These are phyloP conservation scores for Zygaena filipendulae DNA, from an alignment of 2,888 invertebrate species.

Conservation along the genomic window DNA sequence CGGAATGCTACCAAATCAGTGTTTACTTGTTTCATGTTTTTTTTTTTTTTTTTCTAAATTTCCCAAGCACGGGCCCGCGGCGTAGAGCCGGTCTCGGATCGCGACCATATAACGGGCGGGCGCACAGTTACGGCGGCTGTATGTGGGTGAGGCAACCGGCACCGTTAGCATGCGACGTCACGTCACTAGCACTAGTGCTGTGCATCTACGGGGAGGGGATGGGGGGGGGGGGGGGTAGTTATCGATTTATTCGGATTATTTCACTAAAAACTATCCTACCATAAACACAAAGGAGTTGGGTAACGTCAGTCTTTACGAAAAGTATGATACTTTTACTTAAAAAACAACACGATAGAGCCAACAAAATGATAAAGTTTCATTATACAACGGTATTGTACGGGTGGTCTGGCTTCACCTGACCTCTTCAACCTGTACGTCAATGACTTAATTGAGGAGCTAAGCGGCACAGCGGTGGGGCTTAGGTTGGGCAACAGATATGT, in stretches of 20 bases:
- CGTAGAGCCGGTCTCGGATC: constrained; percentile 31
- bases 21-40: too few relatives aligned
- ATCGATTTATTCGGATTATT: constrained; percentile 16
- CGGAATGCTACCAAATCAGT: too few relatives aligned
- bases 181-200: constrained; percentile 34
- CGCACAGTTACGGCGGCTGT: constrained; percentile 57
- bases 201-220: too few relatives aligned
- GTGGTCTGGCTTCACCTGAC: too few relatives aligned
- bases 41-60: constrained; percentile 17
- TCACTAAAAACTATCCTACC: constrained; percentile 3
- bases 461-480: too few relatives aligned
- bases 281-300: neutral
- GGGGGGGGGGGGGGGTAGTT: constrained; percentile 19
- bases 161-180: constrained; percentile 61
- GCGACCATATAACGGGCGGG: constrained; percentile 55
- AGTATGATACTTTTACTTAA: too few relatives aligned
- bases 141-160: constrained; percentile 61
- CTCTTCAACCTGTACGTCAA: too few relatives aligned
- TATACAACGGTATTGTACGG: too few relatives aligned
- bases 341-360: neutral
- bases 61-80: constrained; percentile 33
- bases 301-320: too few relatives aligned
- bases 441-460: too few relatives aligned
- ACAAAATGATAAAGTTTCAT: too few relatives aligned
- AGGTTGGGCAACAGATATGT: too few relatives aligned